Evolutionary conservation across 2,797 vertebrate species (phyloP).

Genomic region (Lerista edwardsae): DNA sequence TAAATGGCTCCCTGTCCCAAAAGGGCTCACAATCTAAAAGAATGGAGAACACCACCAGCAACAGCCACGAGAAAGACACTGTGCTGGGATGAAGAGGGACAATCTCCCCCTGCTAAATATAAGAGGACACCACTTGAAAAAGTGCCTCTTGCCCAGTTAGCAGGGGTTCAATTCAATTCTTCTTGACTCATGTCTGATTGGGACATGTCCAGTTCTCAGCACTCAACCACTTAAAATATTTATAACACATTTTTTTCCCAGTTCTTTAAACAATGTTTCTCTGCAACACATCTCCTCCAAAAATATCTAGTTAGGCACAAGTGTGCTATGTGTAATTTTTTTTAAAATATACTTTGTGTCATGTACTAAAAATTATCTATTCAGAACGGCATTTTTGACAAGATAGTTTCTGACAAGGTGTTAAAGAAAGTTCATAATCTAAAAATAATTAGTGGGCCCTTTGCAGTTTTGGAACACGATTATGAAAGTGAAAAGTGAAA

Average conservation of each 20-base stretch:
- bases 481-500: neutral
- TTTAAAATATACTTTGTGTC: neutral
- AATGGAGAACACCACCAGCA: no score
- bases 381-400: neutral
- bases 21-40: no score
- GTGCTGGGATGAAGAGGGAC: no score
- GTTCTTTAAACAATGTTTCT: neutral
- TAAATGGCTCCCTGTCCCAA: no score
- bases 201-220: neutral
- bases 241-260: neutral
- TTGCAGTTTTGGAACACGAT: neutral
- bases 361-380: constrained; percentile 9
- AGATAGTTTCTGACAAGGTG: neutral
- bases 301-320: constrained; percentile 1
- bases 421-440: constrained; percentile 1
- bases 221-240: neutral
- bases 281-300: neutral
- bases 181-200: no score
- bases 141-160: no score
- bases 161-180: no score
- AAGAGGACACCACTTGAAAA: no score
- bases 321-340: neutral
- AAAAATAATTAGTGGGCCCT: constrained; percentile 16
- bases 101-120: no score
- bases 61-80: no score